A percentile compares a stretch with the other conserved stretches of the same genome.
Evolutionary conservation across 2,113 vertebrate species (phyloP).

Genomic region (Triplophysa rosa): DNA sequence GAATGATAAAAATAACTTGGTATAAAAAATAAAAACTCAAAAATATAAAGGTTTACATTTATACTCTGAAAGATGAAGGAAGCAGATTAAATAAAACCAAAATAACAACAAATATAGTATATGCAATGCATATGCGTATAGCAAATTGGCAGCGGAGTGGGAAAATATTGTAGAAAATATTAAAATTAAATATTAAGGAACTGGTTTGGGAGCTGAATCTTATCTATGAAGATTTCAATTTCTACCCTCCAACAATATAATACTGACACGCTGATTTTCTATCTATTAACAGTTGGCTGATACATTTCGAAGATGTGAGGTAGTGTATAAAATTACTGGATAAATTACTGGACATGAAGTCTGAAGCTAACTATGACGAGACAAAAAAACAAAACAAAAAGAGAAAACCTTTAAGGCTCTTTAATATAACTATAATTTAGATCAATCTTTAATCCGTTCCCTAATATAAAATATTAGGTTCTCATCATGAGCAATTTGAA

Average conservation of each 20-base stretch:
- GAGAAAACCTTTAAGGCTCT: constrained; percentile 18
- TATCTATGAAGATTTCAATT: not conserved
- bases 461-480: constrained; percentile 1
- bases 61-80: constrained; percentile 17
- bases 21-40: constrained; percentile 12
- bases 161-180: not conserved
- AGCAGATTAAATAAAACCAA: not conserved
- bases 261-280: constrained; percentile 39
- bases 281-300: constrained; percentile 25
- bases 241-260: constrained; percentile 28
- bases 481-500: not conserved
- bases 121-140: not conserved
- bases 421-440: not conserved
- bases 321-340: constrained; percentile 52
- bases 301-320: constrained; percentile 54
- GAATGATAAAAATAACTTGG: constrained; percentile 16
- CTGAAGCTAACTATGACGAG: not conserved
- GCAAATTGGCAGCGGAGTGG: constrained; percentile 21
- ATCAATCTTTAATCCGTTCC: constrained; percentile 1
- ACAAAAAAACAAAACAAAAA: not conserved
- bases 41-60: not conserved
- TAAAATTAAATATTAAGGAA: not conserved
- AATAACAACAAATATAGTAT: constrained; percentile 9
- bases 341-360: not conserved
- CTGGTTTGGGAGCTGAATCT: not conserved